A percentile compares a stretch with the other conserved stretches of the same genome.
These are phyloP conservation scores for Nomada lathburiana DNA, from an alignment of 2,888 invertebrate genomes.

Conservation along the genomic window DNA sequence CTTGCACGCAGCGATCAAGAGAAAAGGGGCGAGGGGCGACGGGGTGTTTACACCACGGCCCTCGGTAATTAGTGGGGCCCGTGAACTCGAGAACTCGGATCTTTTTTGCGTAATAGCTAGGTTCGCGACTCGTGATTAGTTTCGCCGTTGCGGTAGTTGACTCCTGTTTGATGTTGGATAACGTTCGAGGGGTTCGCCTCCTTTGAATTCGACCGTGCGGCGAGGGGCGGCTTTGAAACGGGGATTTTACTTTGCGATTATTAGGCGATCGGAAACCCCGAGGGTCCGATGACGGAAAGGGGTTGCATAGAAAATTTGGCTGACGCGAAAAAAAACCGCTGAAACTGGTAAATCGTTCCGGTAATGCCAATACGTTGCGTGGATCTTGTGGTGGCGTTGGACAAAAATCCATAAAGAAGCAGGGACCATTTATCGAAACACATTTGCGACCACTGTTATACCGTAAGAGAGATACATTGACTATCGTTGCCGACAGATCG, in stretches of 20 bases:
- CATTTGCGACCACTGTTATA: too few species aligned
- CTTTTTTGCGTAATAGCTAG: not conserved
- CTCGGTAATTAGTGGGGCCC: slow-evolving; percentile 29
- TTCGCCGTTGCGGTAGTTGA: not conserved
- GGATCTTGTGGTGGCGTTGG: too few species aligned
- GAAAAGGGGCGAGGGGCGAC: not conserved
- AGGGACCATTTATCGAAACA: too few species aligned
- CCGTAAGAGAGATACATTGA: too few species aligned
- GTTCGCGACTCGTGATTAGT: slow-evolving; percentile 34
- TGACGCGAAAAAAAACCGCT: not conserved
- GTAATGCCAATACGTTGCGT: too few species aligned
- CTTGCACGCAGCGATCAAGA: not conserved
- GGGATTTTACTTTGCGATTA: not conserved
- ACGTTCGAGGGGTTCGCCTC: not conserved
- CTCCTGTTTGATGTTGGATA: slow-evolving; percentile 32
- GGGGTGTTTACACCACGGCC: slow-evolving; percentile 6
- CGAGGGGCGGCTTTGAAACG: not conserved
- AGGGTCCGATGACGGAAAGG: not conserved
- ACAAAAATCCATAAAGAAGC: too few species aligned
- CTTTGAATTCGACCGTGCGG: not conserved
- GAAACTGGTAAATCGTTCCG: not conserved
- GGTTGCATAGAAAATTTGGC: not conserved
- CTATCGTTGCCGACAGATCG: too few species aligned
- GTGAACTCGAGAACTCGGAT: not conserved
- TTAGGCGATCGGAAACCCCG: not conserved